Evolutionary conservation across 2,113 vertebrate genomes (phyloP).

Genomic region (Phodopus roborovskii): DNA sequence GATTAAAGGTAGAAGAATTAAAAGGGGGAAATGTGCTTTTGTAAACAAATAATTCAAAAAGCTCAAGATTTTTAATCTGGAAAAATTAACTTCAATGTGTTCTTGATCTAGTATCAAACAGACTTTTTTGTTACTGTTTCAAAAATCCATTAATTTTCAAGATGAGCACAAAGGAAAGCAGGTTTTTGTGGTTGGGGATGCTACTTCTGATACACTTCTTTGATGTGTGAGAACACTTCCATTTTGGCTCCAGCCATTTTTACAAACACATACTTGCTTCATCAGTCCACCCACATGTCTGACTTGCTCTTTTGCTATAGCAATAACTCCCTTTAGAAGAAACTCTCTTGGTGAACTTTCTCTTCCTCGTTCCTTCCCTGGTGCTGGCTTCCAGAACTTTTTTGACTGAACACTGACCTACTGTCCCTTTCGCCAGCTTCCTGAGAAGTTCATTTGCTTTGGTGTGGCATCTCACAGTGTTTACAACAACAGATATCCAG

Average conservation of each 20-base stretch:
- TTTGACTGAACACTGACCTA: neutral
- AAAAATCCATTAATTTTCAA: neutral
- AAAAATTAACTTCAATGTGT: neutral
- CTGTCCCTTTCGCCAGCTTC: neutral
- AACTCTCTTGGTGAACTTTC: neutral
- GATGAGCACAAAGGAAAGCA: neutral
- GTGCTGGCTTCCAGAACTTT: neutral
- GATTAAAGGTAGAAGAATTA: neutral
- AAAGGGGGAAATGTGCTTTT: neutral
- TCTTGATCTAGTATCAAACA: neutral
- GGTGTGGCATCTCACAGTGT: neutral
- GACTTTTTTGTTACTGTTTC: slow-evolving; percentile 8
- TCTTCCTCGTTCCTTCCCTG: neutral
- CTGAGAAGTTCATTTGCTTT: neutral
- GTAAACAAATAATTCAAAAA: neutral
- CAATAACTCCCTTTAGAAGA: neutral
- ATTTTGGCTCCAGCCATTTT: neutral
- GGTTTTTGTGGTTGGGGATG: neutral
- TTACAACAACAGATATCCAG: neutral
- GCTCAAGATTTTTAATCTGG: neutral
- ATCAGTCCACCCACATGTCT: neutral
- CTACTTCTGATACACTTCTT: neutral
- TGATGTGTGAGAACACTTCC: neutral
- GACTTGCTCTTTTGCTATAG: neutral
- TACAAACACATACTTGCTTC: neutral